Conservation (phyloP, 2,888 invertebrate genomes). For the Archips xylosteana region DNA sequence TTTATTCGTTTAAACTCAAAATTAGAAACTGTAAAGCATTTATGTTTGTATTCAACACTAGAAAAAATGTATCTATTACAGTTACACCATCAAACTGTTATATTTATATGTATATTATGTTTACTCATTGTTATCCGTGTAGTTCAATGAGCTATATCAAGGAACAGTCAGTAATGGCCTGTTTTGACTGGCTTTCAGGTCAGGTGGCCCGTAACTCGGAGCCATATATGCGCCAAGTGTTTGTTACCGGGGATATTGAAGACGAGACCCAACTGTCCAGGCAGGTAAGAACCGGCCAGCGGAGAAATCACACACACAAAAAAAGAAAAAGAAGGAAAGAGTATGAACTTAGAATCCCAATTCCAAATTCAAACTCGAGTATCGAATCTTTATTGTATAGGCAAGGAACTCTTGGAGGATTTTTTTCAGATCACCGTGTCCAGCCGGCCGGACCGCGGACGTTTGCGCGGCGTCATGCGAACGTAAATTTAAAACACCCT, state of each 20-base stretch:
- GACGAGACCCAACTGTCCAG: constrained; percentile 86
- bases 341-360: constrained; percentile 62
- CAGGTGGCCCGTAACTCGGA: constrained; percentile 97
- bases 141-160: neutral
- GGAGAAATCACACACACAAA: constrained; percentile 40
- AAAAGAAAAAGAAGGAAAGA: constrained; percentile 45
- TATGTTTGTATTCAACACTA: constrained; percentile 37
- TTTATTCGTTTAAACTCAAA: constrained; percentile 30
- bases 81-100: constrained; percentile 41
- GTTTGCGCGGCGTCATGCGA: constrained; percentile 61
- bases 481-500: constrained; percentile 69
- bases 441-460: constrained; percentile 60
- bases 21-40: constrained; percentile 45
- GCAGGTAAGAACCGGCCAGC: constrained; percentile 83
- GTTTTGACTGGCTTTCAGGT: constrained; percentile 84
- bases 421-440: constrained; percentile 77
- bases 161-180: constrained; percentile 65
- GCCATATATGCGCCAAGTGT: constrained; percentile 98
- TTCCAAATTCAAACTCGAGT: constrained; percentile 73
- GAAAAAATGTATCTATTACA: constrained; percentile 16
- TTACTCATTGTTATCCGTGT: neutral
- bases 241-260: constrained; percentile 89
- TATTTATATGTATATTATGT: no score
- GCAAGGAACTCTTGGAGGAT: constrained; percentile 71
- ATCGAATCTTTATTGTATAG: constrained; percentile 44